Conservation (phyloP, 2,888 invertebrate species). For the Serrognathus titanus region DNA sequence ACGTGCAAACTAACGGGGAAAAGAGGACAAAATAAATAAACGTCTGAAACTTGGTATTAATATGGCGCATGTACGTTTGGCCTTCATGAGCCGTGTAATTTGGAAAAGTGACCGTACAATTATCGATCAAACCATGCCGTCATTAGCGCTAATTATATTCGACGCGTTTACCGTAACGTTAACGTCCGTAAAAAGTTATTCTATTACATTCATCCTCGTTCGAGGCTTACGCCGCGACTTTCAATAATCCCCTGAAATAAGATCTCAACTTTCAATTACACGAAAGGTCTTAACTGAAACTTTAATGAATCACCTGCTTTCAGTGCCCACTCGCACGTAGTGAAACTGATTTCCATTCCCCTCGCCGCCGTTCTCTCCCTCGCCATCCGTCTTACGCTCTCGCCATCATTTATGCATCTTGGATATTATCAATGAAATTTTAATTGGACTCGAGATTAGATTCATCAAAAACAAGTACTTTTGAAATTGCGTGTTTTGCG, state of each 20-base stretch:
- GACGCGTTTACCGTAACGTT: conserved; percentile 24
- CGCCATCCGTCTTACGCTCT: too few species aligned
- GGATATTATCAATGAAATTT: background rate
- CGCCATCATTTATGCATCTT: too few species aligned
- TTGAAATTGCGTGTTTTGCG: too few species aligned
- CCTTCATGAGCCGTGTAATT: conserved; percentile 6
- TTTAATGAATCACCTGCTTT: conserved; percentile 11
- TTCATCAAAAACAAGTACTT: background rate
- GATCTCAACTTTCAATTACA: conserved; percentile 38
- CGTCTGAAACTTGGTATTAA: conserved; percentile 9
- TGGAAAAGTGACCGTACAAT: conserved; percentile 9
- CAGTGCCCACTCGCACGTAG: background rate
- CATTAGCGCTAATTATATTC: conserved; percentile 25
- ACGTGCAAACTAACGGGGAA: conserved; percentile 7
- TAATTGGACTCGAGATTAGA: background rate
- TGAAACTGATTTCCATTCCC: too few species aligned
- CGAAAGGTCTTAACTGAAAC: conserved; percentile 29
- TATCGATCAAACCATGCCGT: conserved; percentile 25
- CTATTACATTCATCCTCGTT: conserved; percentile 23
- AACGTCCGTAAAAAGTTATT: conserved; percentile 24
- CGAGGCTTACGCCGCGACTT: conserved; percentile 23
- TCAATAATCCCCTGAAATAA: conserved; percentile 36
- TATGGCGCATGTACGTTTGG: conserved; percentile 6
- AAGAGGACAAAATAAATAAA: conserved; percentile 13
- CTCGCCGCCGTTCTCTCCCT: too few species aligned